phyloP scores from a whole-genome alignment of 1,140 invertebrate species.

The Anadara kagoshimensis region DNA sequence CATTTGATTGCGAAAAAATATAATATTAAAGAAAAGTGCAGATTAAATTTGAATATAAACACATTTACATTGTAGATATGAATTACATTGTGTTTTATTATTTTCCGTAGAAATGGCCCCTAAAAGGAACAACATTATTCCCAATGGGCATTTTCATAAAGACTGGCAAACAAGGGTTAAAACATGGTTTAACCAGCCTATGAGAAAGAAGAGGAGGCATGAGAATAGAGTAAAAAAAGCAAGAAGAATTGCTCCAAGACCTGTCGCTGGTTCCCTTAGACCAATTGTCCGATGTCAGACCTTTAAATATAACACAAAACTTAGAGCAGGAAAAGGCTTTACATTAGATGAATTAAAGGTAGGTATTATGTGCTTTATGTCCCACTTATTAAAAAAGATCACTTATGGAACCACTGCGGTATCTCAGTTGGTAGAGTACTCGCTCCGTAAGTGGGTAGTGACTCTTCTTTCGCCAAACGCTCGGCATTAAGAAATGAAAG shows the following conservation, averaged over 20 bases:
- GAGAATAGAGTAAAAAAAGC: slow-evolving; percentile 94
- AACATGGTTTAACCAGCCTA: slow-evolving; percentile 99
- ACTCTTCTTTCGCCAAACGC: no score
- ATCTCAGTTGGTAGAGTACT: no score
- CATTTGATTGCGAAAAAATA: no score
- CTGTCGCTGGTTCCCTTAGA: slow-evolving; percentile 87
- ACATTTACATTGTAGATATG: no score
- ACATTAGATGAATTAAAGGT: slow-evolving; percentile 96
- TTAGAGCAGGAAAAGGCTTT: slow-evolving; percentile 96
- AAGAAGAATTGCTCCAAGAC: slow-evolving; percentile 91
- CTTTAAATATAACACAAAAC: slow-evolving; percentile 85
- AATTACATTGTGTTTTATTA: no score
- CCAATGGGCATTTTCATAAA: slow-evolving; percentile 99
- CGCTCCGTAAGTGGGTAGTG: no score
- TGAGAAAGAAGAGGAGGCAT: slow-evolving; percentile 91
- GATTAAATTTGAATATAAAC: no score
- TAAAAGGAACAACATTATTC: slow-evolving; percentile 99
- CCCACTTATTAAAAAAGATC: no score
- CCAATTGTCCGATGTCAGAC: slow-evolving; percentile 96
- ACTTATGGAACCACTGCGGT: no score
- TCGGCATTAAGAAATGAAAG: no score
- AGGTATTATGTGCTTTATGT: no score
- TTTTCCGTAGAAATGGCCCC: slow-evolving; percentile 75
- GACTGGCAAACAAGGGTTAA: slow-evolving; percentile 99
- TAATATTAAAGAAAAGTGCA: no score